Percentiles rank a stretch among this genome's conserved stretches.
Evolutionary conservation across 2,797 vertebrate species (phyloP).

Genomic region (Pangasius mekongensis): DNA sequence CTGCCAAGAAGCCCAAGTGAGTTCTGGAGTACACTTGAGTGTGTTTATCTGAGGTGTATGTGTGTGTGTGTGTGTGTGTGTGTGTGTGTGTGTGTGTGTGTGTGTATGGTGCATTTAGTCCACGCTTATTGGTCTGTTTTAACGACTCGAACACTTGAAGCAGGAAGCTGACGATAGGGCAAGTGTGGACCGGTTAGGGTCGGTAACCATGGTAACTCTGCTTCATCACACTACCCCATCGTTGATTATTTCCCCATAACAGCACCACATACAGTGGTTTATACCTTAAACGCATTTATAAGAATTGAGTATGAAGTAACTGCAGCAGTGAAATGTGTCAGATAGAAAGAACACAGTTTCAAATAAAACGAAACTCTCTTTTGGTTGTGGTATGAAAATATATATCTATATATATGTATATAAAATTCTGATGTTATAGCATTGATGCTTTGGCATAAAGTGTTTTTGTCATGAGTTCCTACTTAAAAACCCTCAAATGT

Average conservation of each 20-base stretch:
- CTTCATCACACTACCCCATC: background rate
- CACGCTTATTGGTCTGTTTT: background rate
- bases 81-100: background rate
- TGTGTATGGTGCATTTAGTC: too few relatives aligned
- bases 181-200: background rate
- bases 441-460: background rate
- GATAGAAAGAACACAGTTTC: background rate
- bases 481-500: too few relatives aligned
- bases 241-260: background rate
- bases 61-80: background rate
- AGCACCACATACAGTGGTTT: background rate
- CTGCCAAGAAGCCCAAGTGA: constrained; percentile 90
- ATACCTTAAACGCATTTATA: background rate
- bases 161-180: background rate
- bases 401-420: background rate
- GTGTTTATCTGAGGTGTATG: background rate
- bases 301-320: background rate
- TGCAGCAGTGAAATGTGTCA: background rate
- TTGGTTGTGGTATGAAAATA: too few relatives aligned
- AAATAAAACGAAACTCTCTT: too few relatives aligned
- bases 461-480: background rate
- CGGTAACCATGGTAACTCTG: background rate
- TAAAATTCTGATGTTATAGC: background rate
- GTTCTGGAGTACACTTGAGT: constrained; percentile 47
- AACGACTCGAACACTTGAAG: background rate